phyloP scores from a whole-genome alignment of 2,113 vertebrate genomes.

The Cyprinodon tularosa region DNA sequence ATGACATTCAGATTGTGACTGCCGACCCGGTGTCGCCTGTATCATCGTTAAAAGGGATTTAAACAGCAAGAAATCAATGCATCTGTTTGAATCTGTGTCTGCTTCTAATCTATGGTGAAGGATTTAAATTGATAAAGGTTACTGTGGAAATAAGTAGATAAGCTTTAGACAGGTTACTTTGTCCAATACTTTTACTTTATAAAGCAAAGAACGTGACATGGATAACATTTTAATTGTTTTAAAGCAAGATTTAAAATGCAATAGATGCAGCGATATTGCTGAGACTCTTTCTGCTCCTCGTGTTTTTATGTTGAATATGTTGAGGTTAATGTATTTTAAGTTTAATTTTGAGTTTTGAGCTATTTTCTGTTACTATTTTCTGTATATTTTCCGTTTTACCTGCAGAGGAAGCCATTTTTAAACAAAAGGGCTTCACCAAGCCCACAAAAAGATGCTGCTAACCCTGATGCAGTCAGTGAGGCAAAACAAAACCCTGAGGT shows the following conservation, averaged over 20 bases:
- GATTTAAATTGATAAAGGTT: not conserved
- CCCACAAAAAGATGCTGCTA: conserved; percentile 67
- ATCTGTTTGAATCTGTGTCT: too few relatives aligned
- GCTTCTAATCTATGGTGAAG: not conserved
- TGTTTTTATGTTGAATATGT: too few relatives aligned
- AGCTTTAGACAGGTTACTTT: not conserved
- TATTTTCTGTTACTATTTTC: not conserved
- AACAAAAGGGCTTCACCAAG: conserved; percentile 81
- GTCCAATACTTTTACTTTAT: not conserved
- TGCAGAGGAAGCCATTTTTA: conserved; percentile 66
- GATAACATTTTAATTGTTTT: too few relatives aligned
- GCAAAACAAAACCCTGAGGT: conserved; percentile 25
- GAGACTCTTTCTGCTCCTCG: too few relatives aligned
- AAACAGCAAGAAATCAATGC: too few relatives aligned
- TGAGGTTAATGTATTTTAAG: not conserved
- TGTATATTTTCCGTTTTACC: not conserved
- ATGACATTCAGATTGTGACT: too few relatives aligned
- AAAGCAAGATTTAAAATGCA: too few relatives aligned
- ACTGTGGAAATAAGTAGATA: not conserved
- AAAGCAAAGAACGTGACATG: too few relatives aligned
- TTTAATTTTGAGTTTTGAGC: not conserved
- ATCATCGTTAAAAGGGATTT: not conserved
- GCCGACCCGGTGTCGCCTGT: too few relatives aligned
- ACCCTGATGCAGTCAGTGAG: conserved; percentile 43
- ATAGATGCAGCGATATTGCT: too few relatives aligned